Base-by-base conservation (phyloP, 2,113 vertebrate genomes). In the Zosterops japonicus region DNA sequence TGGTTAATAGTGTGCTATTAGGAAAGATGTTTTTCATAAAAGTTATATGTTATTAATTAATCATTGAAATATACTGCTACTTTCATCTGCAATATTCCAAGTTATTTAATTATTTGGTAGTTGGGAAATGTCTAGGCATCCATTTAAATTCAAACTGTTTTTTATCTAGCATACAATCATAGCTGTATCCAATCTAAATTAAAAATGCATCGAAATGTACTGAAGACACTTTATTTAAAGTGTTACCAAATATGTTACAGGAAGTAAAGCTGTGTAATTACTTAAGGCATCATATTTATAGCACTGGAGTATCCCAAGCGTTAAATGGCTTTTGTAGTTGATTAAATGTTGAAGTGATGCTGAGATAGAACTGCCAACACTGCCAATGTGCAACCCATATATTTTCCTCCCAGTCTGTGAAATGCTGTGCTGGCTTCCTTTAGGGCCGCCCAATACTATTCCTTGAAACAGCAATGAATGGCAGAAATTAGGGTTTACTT, bases 221-320 rank as follows among this genome's bases (percentile, higher is more conserved):
- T 65, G 87, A 94, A 94, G 84, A 88, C 63, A 93, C 67, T 95
- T 94, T 91, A 93, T 63, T 63, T 94, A 93, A 95, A 94, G 82
- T 94, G 92, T 93, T 95, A 90, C 94, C 92, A 95, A 95, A 95
- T 96, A 95, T 29, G 92, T 86, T 94, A 83, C 75, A 96, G 94
- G 82, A 96, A 46, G 50, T 95, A 97, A 95, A 95, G 85, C 92
- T 91, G 39, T 91, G 84, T 91, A 96, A 96, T 95, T 96, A 91
- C 91, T 97, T 93, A 95, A 70, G 92, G 82, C 82, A 93, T 94
- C 85, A 77, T 95, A 95, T 97, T 95, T 95, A 94, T 94, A 93
- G 85, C 75, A 71, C 4, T 95, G 68, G 39, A 95, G 90, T 52
- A 94, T 90, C 63, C 94, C 87, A 95, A 91, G 87, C 87, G 89